These are phyloP conservation scores for Brevimyrus niger DNA, from an alignment of 2,113 vertebrate species.

Conservation along the genomic window DNA sequence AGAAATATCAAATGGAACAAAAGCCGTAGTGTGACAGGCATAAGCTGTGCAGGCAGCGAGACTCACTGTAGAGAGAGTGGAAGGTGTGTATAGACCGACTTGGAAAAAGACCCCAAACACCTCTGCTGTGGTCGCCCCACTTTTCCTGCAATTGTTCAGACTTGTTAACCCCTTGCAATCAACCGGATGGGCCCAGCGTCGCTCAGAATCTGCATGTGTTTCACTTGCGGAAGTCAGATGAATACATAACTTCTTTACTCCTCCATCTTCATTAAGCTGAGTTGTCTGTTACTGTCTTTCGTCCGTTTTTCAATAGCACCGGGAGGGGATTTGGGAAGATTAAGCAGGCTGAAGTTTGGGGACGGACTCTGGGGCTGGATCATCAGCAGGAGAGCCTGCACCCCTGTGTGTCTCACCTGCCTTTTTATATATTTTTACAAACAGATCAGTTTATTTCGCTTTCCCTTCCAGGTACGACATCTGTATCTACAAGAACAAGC, in stretches of 20 bases:
- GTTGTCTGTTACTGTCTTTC: background rate
- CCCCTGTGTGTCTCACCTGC: background rate
- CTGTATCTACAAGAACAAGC: conserved; percentile 99
- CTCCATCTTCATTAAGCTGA: background rate
- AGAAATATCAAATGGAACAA: background rate
- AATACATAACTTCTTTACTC: background rate
- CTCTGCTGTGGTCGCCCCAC: conserved; percentile 36
- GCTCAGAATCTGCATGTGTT: background rate
- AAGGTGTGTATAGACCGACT: conserved; percentile 42
- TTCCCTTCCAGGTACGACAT: conserved; percentile 82
- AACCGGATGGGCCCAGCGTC: conserved; percentile 21
- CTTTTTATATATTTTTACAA: background rate
- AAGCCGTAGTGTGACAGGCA: too few species aligned
- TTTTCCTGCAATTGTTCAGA: conserved; percentile 58
- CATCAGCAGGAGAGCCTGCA: background rate
- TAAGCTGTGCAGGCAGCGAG: background rate
- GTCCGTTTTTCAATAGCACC: background rate
- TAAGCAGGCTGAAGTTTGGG: background rate
- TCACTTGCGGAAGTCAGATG: too few species aligned
- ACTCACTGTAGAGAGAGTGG: conserved; percentile 12
- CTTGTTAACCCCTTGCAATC: conserved; percentile 40
- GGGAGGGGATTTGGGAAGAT: background rate
- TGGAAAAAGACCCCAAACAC: conserved; percentile 47
- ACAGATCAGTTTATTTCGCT: background rate
- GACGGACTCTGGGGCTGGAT: background rate